These are phyloP conservation scores for Caenorhabditis sp. DNA, from an alignment of 2,888 invertebrate genomes.

Conservation along the genomic window DNA sequence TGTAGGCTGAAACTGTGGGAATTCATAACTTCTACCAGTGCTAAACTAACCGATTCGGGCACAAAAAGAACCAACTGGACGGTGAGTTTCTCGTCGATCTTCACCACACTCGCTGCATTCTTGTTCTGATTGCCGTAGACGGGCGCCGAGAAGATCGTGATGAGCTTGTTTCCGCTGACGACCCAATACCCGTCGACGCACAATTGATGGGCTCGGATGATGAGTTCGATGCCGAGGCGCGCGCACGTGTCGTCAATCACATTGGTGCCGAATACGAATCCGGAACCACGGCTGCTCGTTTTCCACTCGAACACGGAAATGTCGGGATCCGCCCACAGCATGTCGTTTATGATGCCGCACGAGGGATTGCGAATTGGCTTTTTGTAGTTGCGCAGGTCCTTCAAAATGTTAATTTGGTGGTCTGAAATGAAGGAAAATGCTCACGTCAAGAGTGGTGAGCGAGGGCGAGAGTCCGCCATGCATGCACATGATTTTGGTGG, in stretches of 20 bases:
- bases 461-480: slow-evolving; percentile 71
- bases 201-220: slow-evolving; percentile 67
- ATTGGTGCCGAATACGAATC: slow-evolving; percentile 65
- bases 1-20: too few relatives aligned
- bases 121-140: slow-evolving; percentile 66
- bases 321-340: slow-evolving; percentile 71
- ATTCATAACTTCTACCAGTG: too few relatives aligned
- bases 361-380: slow-evolving; percentile 61
- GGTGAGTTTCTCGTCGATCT: slow-evolving; percentile 49
- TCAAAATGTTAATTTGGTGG: slow-evolving; percentile 1
- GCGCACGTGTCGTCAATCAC: slow-evolving; percentile 61
- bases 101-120: slow-evolving; percentile 65
- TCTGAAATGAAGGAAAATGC: too few relatives aligned
- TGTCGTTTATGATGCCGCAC: slow-evolving; percentile 70
- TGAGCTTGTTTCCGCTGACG: slow-evolving; percentile 53
- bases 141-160: slow-evolving; percentile 69
- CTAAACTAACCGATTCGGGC: too few relatives aligned
- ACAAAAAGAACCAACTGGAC: slow-evolving; percentile 65
- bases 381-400: slow-evolving; percentile 42
- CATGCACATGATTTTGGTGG: slow-evolving; percentile 66
- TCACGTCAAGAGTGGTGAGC: slow-evolving; percentile 58
- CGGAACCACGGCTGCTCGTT: slow-evolving; percentile 66
- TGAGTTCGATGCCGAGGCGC: slow-evolving; percentile 61
- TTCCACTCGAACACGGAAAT: slow-evolving; percentile 63
- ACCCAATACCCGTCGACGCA: slow-evolving; percentile 70